These are phyloP conservation scores for Bungarus multicinctus DNA, from an alignment of 2,113 vertebrate species.

Conservation along the genomic window DNA sequence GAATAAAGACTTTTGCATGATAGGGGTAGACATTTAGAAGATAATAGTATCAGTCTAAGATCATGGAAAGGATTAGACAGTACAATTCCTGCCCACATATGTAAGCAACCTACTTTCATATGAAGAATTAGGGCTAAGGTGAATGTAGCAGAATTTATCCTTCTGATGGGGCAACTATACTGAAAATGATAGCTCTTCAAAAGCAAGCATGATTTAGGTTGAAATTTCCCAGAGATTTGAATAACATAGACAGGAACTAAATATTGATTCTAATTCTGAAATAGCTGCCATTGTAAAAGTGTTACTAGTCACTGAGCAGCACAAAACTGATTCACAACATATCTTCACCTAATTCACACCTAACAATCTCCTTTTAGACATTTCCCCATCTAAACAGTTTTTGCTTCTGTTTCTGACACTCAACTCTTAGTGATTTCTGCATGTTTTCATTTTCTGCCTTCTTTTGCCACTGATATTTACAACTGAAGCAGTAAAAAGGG, in stretches of 20 bases:
- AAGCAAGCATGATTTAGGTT: neutral
- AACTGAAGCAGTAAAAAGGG: neutral
- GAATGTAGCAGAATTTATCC: neutral
- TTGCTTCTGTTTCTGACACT: neutral
- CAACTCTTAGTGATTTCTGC: neutral
- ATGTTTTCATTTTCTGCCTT: neutral
- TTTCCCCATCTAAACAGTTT: neutral
- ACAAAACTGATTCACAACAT: neutral
- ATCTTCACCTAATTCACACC: neutral
- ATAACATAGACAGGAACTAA: neutral
- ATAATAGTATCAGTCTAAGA: neutral
- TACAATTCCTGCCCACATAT: neutral
- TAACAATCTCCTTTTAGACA: neutral
- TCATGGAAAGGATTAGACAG: neutral
- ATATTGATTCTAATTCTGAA: neutral
- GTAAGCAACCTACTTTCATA: neutral
- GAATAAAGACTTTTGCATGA: neutral
- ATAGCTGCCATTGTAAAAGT: neutral
- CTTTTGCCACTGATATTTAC: neutral
- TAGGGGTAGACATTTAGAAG: neutral
- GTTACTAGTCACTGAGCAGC: neutral
- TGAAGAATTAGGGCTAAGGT: neutral
- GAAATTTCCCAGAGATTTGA: neutral
- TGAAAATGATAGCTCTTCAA: neutral
- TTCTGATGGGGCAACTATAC: neutral